Base-by-base conservation (phyloP, 30 jellyfish, hydroid and myxozoan genomes). In the Pelagia noctiluca region DNA sequence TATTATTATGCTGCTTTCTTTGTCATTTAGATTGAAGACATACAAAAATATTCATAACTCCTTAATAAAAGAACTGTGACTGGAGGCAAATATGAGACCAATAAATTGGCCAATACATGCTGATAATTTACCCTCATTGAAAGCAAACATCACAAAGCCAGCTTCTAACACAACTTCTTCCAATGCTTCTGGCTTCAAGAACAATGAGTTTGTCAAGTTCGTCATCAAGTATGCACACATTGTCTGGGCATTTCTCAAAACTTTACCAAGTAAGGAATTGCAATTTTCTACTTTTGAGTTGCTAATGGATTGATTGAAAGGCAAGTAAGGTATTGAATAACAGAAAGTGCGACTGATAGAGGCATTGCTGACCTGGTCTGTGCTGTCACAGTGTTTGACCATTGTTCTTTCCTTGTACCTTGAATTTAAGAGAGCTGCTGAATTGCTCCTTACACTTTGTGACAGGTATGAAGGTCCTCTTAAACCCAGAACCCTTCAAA, bases 191-290 rank as follows among this genome's bases (percentile, higher is more conserved):
- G 68, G 68, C 12, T 4, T 52, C 68, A 52, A 71, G 63, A 62
- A 83, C 24, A 80, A 70, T 72, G 87, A 71, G 71, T 35, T 83
- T 11, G 82, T 83, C 34, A 83, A 83, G 77, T 71, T 83, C 63
- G 53, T 83, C 35, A 33, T 50, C 35, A 71, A 83, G 31, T 83
- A 72, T 83, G 93, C 93, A 1, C 25, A 69, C 23, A 72, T 83
- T 38, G 93, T 83, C 2, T 83, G 93, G 93, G 93, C 93, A 19
- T 70, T 67, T 28, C 71, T 83, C 25, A 71, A 83, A 37, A 83
- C 93, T 12, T 38, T 83, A 37, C 93, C 93, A 52, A 69, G 92
- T 82, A 72, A 67, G 86, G 4, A 8, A 7, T 32, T 25, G 46
- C 34, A 52, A 53, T 77, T 77, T 63, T 2, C 33, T 53, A 24